phyloP scores from a whole-genome alignment of 2,113 vertebrate genomes.

The Orthonyx spaldingii region DNA sequence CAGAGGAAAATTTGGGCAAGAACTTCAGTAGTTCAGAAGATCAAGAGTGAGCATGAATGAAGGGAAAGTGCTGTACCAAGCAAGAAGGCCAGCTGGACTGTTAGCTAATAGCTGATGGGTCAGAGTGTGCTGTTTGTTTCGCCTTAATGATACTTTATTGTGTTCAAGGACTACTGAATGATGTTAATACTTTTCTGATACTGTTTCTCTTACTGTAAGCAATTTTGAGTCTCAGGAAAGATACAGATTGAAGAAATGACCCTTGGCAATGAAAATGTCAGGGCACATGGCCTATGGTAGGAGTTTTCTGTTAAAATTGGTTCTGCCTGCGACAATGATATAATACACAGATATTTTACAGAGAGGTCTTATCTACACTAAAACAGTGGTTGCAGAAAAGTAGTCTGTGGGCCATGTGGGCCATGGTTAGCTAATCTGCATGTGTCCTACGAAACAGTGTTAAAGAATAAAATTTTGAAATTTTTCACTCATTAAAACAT shows the following conservation, averaged over 20 bases:
- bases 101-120: not conserved
- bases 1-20: not conserved
- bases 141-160: not conserved
- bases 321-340: not conserved
- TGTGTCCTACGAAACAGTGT: not conserved
- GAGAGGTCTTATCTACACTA: not conserved
- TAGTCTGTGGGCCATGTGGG: not conserved
- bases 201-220: not conserved
- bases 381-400: not conserved
- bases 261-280: not conserved
- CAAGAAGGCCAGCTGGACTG: not conserved
- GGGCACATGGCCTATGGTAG: rapidly evolving
- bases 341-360: not conserved
- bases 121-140: not conserved
- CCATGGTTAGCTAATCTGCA: not conserved
- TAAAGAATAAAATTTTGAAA: not conserved
- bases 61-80: not conserved
- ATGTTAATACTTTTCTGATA: not conserved
- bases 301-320: not conserved
- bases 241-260: not conserved
- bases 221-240: not conserved
- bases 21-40: not conserved
- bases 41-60: not conserved
- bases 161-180: not conserved
- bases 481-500: not conserved